A percentile compares a stretch with the other conserved stretches of the same genome.
Conservation (phyloP, 2,797 vertebrate species). For the Thaleichthys pacificus region DNA sequence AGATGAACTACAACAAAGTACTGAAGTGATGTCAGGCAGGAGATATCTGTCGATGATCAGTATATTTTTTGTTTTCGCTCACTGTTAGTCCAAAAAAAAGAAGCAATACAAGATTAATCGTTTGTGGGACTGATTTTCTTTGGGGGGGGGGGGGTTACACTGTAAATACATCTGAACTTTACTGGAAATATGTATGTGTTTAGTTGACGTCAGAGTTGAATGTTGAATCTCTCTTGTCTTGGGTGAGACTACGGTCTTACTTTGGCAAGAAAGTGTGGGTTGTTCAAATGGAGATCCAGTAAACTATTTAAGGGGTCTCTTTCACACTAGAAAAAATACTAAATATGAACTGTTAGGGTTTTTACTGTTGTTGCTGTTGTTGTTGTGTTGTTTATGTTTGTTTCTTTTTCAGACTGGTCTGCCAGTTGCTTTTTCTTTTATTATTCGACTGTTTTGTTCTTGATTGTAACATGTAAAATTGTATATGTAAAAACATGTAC, state of each 20-base stretch:
- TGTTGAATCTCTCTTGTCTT: background rate
- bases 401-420: constrained; percentile 25
- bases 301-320: background rate
- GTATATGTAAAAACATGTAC: constrained; percentile 46
- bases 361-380: constrained; percentile 40
- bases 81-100: constrained; percentile 6
- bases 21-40: background rate
- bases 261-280: constrained; percentile 17
- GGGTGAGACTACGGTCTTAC: background rate
- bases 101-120: constrained; percentile 12
- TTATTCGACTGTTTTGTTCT: constrained; percentile 51
- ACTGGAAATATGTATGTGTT: constrained; percentile 20
- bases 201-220: constrained; percentile 29
- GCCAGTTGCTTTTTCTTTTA: constrained; percentile 16
- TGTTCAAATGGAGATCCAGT: constrained; percentile 18
- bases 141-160: constrained; percentile 13
- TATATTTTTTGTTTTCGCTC: constrained; percentile 3
- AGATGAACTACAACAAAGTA: background rate
- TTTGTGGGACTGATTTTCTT: background rate
- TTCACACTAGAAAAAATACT: constrained; percentile 10
- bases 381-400: constrained; percentile 27
- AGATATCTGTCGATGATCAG: constrained; percentile 2
- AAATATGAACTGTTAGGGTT: constrained; percentile 41
- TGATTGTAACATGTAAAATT: constrained; percentile 40
- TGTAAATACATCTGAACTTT: constrained; percentile 35